These are phyloP conservation scores for Vidua macroura DNA, from an alignment of 2,113 vertebrate genomes.

Conservation along the genomic window DNA sequence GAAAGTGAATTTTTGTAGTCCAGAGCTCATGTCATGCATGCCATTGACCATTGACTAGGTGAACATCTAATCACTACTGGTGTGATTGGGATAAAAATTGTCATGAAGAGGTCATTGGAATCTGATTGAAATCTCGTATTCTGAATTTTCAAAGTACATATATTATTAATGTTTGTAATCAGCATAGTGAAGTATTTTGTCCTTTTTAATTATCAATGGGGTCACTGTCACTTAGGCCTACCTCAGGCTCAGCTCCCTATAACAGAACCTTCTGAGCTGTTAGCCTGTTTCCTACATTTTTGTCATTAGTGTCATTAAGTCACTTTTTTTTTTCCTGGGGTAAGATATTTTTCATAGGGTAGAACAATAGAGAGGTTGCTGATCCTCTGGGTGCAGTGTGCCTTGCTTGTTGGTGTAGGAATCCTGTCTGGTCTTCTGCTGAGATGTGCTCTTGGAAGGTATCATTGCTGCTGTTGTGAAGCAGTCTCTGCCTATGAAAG, in stretches of 20 bases:
- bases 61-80: neutral
- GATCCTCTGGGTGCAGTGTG: neutral
- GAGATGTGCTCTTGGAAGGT: neutral
- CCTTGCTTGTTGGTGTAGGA: neutral
- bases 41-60: neutral
- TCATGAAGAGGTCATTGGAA: neutral
- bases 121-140: neutral
- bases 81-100: neutral
- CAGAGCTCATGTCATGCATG: neutral
- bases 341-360: neutral
- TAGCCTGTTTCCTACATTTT: neutral
- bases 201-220: neutral
- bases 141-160: neutral
- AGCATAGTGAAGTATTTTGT: neutral
- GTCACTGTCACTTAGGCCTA: neutral
- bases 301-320: neutral
- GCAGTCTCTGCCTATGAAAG: neutral
- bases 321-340: neutral
- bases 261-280: neutral
- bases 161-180: neutral
- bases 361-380: neutral
- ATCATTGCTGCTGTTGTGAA: neutral
- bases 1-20: neutral
- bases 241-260: neutral
- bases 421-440: neutral